These are phyloP conservation scores for Drosophila limbata DNA, from an alignment of 2,888 invertebrate genomes.

Conservation along the genomic window DNA sequence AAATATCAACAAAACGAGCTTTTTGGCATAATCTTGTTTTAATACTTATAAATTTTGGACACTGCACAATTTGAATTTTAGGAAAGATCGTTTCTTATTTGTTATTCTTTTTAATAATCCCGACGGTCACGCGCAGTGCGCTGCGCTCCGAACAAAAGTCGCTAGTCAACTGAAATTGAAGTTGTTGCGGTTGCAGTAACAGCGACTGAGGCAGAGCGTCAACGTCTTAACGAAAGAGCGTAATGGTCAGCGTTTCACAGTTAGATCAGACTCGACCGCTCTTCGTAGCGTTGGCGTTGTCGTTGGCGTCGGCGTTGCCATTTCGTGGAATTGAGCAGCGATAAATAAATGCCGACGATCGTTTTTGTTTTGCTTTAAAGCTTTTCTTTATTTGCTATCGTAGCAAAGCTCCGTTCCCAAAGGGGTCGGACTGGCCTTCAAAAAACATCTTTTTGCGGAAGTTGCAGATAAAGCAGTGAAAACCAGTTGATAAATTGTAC, in stretches of 20 bases:
- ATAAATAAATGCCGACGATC: constrained; percentile 43
- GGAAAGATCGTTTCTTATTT: constrained; percentile 46
- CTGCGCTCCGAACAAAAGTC: constrained; percentile 64
- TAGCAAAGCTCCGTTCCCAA: constrained; percentile 13
- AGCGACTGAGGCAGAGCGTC: constrained; percentile 28
- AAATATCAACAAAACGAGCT: background rate
- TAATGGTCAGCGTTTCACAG: constrained; percentile 69
- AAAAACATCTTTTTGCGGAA: constrained; percentile 42
- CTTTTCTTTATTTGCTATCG: constrained; percentile 39
- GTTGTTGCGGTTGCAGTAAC: constrained; percentile 54
- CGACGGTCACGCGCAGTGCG: constrained; percentile 41
- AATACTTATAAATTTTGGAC: background rate
- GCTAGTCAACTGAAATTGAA: constrained; percentile 68
- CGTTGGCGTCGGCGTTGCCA: constrained; percentile 21
- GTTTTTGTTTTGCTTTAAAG: constrained; percentile 22
- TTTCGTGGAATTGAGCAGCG: constrained; percentile 35
- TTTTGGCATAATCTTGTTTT: background rate
- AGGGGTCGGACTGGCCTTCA: constrained; percentile 33
- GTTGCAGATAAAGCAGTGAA: constrained; percentile 37
- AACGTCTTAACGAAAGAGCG: constrained; percentile 38
- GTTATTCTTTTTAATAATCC: constrained; percentile 25
- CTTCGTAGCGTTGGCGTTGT: constrained; percentile 23
- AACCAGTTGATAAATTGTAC: constrained; percentile 6
- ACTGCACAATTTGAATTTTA: constrained; percentile 38
- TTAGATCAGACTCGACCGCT: constrained; percentile 47